phyloP scores from a whole-genome alignment of 2,888 invertebrate species.

The Parelbella ahira region DNA sequence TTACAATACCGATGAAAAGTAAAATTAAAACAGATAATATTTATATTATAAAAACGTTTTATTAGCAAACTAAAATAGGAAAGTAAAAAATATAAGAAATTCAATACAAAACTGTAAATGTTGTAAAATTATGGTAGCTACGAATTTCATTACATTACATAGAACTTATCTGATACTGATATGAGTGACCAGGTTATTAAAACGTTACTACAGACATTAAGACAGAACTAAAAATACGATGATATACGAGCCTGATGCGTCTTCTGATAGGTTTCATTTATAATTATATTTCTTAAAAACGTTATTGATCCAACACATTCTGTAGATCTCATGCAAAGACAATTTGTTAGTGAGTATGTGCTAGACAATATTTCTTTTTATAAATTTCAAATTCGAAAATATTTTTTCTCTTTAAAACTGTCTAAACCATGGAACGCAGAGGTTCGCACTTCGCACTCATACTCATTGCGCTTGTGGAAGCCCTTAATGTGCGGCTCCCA shows the following conservation, averaged over 20 bases:
- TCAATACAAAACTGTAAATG: constrained; percentile 75
- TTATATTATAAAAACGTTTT: constrained; percentile 74
- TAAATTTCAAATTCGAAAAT: too few relatives aligned
- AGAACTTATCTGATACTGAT: constrained; percentile 40
- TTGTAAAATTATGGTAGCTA: constrained; percentile 72
- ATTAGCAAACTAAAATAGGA: constrained; percentile 80
- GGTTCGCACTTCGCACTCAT: constrained; percentile 19
- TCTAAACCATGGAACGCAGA: constrained; percentile 5
- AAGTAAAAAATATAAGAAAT: constrained; percentile 79
- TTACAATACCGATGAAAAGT: background rate
- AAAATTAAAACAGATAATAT: constrained; percentile 12
- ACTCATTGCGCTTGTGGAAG: constrained; percentile 37
- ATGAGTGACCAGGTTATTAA: constrained; percentile 48
- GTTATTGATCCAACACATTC: too few relatives aligned
- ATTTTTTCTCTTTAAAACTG: too few relatives aligned
- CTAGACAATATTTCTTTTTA: too few relatives aligned
- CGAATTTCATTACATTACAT: constrained; percentile 50
- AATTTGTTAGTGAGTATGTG: too few relatives aligned
- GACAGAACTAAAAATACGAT: constrained; percentile 30
- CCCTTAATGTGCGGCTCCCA: constrained; percentile 42
- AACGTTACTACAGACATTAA: too few relatives aligned
- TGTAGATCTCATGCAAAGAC: too few relatives aligned
- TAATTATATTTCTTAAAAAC: too few relatives aligned
- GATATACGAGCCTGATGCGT: constrained; percentile 16
- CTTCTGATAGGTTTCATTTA: too few relatives aligned